A percentile compares a stretch with the other conserved stretches of the same genome.
phyloP scores from a whole-genome alignment of 2,888 invertebrate genomes.

The Caenorhabditis doughertyi region DNA sequence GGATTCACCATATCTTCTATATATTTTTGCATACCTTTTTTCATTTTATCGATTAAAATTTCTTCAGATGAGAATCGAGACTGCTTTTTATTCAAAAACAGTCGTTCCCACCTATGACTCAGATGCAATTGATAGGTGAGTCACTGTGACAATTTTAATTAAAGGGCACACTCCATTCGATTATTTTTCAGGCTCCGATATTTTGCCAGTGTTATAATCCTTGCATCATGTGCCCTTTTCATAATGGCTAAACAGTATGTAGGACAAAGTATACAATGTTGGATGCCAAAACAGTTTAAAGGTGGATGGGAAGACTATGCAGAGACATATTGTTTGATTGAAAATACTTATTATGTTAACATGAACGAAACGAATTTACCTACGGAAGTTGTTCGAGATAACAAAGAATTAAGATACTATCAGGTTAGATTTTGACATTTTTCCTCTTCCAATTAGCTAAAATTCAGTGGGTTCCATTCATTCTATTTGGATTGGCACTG shows the following conservation, averaged over 20 bases:
- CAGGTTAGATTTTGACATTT: conserved; percentile 62
- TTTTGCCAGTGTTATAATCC: conserved; percentile 53
- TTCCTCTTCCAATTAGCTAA: neutral
- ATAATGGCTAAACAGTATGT: conserved; percentile 83
- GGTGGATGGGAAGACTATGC: conserved; percentile 84
- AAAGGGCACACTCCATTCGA: no score
- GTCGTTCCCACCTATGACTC: conserved; percentile 63
- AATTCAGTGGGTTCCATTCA: conserved; percentile 82
- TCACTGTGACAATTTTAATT: neutral
- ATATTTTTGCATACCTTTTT: conserved; percentile 16
- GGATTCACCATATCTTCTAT: conserved; percentile 34
- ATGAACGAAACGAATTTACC: conserved; percentile 72
- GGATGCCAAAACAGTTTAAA: conserved; percentile 79
- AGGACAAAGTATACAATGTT: conserved; percentile 84
- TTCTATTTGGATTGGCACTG: conserved; percentile 76
- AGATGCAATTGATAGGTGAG: conserved; percentile 66
- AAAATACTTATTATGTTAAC: conserved; percentile 83
- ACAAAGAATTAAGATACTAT: conserved; percentile 73
- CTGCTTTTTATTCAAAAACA: conserved; percentile 7
- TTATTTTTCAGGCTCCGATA: conserved; percentile 68
- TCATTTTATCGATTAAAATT: neutral
- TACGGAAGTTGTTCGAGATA: conserved; percentile 50
- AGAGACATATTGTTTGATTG: conserved; percentile 85
- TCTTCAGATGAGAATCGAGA: conserved; percentile 43
- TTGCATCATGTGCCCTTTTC: conserved; percentile 59